Evolutionary conservation across 2,797 vertebrate genomes (phyloP).

Genomic region (Cossypha polioptera): DNA sequence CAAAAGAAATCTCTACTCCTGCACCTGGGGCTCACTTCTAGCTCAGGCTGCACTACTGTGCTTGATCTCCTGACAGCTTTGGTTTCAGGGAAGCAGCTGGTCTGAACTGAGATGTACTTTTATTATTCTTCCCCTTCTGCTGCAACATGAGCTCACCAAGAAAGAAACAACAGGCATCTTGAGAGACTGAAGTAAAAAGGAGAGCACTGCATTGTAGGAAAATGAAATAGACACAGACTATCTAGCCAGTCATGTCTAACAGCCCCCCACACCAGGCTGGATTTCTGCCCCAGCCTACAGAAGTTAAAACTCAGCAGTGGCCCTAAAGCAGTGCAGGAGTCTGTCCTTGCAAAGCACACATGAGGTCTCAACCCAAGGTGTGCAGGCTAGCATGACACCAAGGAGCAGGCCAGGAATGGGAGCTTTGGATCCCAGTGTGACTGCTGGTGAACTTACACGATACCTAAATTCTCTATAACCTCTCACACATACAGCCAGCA

Average conservation of each 20-base stretch:
- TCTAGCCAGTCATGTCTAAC: not conserved
- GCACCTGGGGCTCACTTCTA: not conserved
- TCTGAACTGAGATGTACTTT: not conserved
- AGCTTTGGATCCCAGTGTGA: not conserved
- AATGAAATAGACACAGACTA: fast-evolving
- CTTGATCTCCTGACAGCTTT: not conserved
- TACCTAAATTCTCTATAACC: not conserved
- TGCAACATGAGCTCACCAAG: not conserved
- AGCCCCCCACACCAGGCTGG: not conserved
- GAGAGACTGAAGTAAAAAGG: not conserved
- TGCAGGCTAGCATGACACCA: not conserved
- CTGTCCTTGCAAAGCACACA: not conserved
- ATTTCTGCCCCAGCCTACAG: not conserved
- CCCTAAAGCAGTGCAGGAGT: not conserved
- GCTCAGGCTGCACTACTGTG: not conserved
- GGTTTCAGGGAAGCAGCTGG: not conserved
- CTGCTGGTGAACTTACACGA: not conserved
- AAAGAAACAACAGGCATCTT: not conserved
- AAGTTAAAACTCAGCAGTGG: not conserved
- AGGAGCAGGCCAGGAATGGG: not conserved
- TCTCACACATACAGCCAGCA: not conserved
- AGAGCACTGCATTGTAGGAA: not conserved
- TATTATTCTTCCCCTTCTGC: not conserved
- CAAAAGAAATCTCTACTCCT: not conserved
- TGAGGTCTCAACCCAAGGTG: not conserved